Base-by-base conservation (phyloP, 2,888 invertebrate genomes). In the Helicoverpa assulta region DNA sequence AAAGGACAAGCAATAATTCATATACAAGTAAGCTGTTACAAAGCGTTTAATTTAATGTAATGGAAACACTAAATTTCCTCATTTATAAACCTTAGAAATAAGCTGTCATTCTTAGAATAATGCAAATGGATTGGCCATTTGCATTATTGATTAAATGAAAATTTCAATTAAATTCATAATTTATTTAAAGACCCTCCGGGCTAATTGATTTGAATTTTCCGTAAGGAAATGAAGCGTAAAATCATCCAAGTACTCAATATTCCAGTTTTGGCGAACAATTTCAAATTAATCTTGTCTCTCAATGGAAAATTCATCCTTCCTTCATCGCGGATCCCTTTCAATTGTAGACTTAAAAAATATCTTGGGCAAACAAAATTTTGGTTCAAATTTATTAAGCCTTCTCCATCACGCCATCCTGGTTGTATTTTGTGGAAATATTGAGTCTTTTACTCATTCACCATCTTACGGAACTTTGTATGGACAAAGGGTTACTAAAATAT, bases 201-300 rank as follows among this genome's bases (percentile, higher is more conserved):
- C 21, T 64, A 67, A 67, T 70, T 67, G 43, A 59, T 78, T 78
- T 19, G 26, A 63, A 72, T 64, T 57, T 73, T 55, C 55, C 47
- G 14, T 16, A 29, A 26, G 6, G 18, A 65, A 78, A 53, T 59
- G 51, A 53, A 53, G 52, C 26, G n/a, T 54, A 56, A n/a, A 59
- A 62, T 68, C 55, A 53, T 59, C 55, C 29, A 21, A 12, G 14
- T 52, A 59, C 50, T 78, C 62, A 69, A 74, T 59, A 65, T 78
- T 68, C 54, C n/a, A 29, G 18, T 78, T 78, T 62, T 68, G 29
- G 56, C 50, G 53, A 53, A 21, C 16, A 54, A 73, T 78, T 69
- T 78, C 19, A 59, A 69, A 69, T 76, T 47, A 73, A 69, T 76
- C 53, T 43, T 21, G 16, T 47, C 52, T 29, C 43, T 60, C 26